Conservation (phyloP, 64 coral and sea anemone genomes). For the Montipora sp. region DNA sequence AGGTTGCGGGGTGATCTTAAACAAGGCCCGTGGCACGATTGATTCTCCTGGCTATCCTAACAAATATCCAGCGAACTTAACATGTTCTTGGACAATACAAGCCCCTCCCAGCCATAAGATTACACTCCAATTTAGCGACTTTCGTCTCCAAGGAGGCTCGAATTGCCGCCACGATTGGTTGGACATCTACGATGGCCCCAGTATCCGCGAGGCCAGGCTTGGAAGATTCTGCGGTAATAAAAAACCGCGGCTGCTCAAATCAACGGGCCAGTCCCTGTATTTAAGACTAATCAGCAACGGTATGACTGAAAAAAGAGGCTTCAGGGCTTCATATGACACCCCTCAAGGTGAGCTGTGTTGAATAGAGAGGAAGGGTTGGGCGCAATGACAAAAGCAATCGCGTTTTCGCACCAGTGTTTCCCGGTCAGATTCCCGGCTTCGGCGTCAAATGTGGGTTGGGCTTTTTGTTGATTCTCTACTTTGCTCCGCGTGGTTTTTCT, state of each 20-base stretch:
- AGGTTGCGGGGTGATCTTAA: slow-evolving; percentile 42
- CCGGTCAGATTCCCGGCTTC: too few species aligned
- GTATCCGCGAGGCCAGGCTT: background rate
- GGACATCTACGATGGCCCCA: slow-evolving; percentile 37
- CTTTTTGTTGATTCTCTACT: too few species aligned
- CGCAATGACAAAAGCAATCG: too few species aligned
- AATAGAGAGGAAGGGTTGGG: too few species aligned
- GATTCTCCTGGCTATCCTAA: slow-evolving; percentile 46
- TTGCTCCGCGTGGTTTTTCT: too few species aligned
- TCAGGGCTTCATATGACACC: slow-evolving; percentile 48
- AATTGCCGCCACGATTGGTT: slow-evolving; percentile 23
- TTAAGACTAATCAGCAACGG: slow-evolving; percentile 23
- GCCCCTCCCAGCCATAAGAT: slow-evolving; percentile 47
- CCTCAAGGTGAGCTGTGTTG: slow-evolving; percentile 37
- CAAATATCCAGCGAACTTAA: slow-evolving; percentile 27
- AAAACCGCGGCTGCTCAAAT: slow-evolving; percentile 27
- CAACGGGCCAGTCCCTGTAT: slow-evolving; percentile 24
- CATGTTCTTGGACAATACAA: slow-evolving; percentile 54
- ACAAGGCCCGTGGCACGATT: slow-evolving; percentile 9
- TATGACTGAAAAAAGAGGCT: slow-evolving; percentile 33
- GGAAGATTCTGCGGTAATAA: slow-evolving; percentile 37
- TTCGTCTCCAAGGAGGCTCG: slow-evolving; percentile 7
- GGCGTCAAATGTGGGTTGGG: too few species aligned
- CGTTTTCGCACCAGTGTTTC: too few species aligned
- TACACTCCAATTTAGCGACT: slow-evolving; percentile 22